Percentiles rank a stretch among this genome's conserved stretches.
Evolutionary conservation across 1,140 invertebrate genomes (phyloP).

Genomic region (Ridgeia piscesae): DNA sequence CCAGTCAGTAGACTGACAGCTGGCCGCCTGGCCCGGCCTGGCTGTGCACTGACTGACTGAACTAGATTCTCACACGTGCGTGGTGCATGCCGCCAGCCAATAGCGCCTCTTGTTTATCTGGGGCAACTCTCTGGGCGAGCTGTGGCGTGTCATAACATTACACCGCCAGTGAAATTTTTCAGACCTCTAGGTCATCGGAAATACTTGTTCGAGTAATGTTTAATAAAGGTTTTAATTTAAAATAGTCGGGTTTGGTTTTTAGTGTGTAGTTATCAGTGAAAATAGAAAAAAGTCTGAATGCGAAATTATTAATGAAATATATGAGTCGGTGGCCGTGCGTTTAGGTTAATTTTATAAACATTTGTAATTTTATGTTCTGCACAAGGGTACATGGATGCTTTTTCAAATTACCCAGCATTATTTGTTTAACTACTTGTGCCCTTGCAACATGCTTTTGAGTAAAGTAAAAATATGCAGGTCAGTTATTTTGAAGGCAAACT

Average conservation of each 20-base stretch:
- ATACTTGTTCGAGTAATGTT: neutral
- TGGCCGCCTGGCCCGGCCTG: neutral
- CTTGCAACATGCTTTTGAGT: neutral
- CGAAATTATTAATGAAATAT: too few relatives aligned
- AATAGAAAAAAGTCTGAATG: too few relatives aligned
- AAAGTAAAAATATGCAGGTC: neutral
- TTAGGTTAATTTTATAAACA: neutral
- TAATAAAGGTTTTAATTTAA: neutral
- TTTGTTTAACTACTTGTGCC: neutral
- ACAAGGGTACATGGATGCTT: neutral
- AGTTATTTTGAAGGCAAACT: neutral
- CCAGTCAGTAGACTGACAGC: neutral
- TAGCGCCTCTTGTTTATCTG: neutral
- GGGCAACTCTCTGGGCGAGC: neutral
- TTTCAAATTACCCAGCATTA: neutral
- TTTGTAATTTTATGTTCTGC: neutral
- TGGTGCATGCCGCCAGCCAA: neutral
- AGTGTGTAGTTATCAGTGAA: neutral
- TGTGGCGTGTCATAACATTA: neutral
- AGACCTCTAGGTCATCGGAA: neutral
- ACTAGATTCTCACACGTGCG: neutral
- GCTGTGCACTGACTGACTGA: neutral
- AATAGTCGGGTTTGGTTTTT: neutral
- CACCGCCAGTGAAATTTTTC: neutral
- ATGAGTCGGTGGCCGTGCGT: too few relatives aligned